A percentile compares a stretch with the other conserved stretches of the same genome.
Conservation (phyloP, 1,140 invertebrate genomes). For the Hyposmocoma kahamanoa region DNA sequence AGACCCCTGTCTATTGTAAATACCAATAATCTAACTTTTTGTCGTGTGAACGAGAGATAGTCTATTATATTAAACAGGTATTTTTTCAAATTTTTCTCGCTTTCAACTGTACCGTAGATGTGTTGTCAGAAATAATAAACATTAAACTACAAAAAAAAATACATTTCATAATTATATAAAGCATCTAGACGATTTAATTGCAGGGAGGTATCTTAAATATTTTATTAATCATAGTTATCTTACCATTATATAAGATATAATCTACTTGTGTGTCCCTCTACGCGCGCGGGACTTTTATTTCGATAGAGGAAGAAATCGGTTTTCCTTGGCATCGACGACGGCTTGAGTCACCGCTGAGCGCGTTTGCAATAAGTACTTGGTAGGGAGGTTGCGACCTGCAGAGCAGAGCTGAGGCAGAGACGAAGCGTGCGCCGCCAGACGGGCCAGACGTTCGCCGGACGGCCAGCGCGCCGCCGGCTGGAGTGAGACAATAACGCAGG, state of each 20-base stretch:
- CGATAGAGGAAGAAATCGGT: slow-evolving; percentile 34
- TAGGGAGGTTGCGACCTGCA: slow-evolving; percentile 45
- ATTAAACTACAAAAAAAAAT: slow-evolving; percentile 66
- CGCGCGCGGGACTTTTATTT: slow-evolving; percentile 38
- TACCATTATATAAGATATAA: slow-evolving; percentile 60
- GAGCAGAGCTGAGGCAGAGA: too few species aligned
- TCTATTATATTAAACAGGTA: slow-evolving; percentile 69
- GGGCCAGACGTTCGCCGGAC: background rate
- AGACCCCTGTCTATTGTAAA: slow-evolving; percentile 63
- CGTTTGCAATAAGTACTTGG: slow-evolving; percentile 39
- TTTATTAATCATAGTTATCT: slow-evolving; percentile 65
- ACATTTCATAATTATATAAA: slow-evolving; percentile 65
- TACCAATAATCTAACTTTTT: slow-evolving; percentile 67
- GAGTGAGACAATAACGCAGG: slow-evolving; percentile 61
- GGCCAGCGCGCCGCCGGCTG: background rate
- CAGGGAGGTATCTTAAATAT: slow-evolving; percentile 67
- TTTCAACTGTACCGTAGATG: slow-evolving; percentile 72
- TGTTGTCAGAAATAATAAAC: slow-evolving; percentile 68
- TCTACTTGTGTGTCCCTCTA: slow-evolving; percentile 33
- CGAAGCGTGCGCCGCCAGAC: background rate
- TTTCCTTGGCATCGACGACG: slow-evolving; percentile 22
- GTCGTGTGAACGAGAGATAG: slow-evolving; percentile 71
- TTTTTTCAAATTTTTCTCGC: slow-evolving; percentile 72
- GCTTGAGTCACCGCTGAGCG: slow-evolving; percentile 26
- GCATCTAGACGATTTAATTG: slow-evolving; percentile 65